phyloP scores from a whole-genome alignment of 2,797 vertebrate species.

The Periparus ater region DNA sequence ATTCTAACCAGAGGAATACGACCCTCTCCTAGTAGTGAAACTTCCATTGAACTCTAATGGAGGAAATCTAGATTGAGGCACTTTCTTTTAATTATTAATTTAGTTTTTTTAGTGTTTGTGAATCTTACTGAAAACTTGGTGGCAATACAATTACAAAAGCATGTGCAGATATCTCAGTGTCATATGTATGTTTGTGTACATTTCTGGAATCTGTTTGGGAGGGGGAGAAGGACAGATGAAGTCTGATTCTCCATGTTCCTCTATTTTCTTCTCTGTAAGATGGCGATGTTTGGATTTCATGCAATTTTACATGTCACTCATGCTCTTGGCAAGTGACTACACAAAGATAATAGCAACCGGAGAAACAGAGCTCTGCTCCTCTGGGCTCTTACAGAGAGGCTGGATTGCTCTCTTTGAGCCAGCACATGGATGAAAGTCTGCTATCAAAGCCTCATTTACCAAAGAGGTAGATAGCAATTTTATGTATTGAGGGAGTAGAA shows the following conservation, averaged over 20 bases:
- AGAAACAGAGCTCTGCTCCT: background rate
- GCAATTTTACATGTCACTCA: background rate
- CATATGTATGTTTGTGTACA: background rate
- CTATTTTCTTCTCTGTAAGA: background rate
- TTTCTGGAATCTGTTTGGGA: background rate
- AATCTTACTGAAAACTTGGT: background rate
- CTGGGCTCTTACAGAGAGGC: background rate
- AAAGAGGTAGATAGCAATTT: conserved; percentile 23
- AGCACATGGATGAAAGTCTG: background rate
- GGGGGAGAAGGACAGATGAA: background rate
- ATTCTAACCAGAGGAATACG: background rate
- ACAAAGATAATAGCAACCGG: background rate
- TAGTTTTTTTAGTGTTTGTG: background rate
- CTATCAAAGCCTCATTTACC: background rate
- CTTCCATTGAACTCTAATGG: background rate
- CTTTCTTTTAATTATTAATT: background rate
- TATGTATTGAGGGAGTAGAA: background rate
- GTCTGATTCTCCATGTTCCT: background rate
- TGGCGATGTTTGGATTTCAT: background rate
- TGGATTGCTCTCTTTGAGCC: background rate
- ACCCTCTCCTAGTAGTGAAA: background rate
- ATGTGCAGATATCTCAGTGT: background rate
- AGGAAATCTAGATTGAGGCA: background rate
- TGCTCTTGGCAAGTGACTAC: background rate
- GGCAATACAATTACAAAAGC: background rate